Evolutionary conservation across 2,888 invertebrate species (phyloP).

Genomic region (Nomada hirtipes): DNA sequence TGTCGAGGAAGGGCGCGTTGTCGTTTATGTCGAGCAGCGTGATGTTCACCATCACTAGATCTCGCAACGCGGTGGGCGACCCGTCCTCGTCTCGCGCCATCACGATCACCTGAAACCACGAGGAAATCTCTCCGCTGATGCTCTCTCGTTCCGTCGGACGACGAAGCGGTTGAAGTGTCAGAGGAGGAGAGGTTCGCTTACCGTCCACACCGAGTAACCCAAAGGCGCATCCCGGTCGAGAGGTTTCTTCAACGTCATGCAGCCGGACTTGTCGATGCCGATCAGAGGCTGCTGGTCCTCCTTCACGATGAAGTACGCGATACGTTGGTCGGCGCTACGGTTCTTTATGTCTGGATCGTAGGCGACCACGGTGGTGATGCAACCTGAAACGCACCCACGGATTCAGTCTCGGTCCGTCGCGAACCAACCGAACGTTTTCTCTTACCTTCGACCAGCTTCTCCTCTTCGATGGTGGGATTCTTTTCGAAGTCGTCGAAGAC

Average conservation of each 20-base stretch:
- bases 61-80: conserved; percentile 87
- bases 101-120: conserved; percentile 82
- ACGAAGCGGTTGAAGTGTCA: too few relatives aligned
- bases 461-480: conserved; percentile 91
- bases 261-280: conserved; percentile 90
- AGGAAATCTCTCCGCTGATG: neutral
- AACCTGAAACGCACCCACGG: conserved; percentile 63
- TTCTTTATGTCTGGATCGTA: conserved; percentile 95
- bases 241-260: conserved; percentile 90
- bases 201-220: conserved; percentile 91
- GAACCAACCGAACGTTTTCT: too few relatives aligned
- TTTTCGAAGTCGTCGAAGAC: conserved; percentile 90
- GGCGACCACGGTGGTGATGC: conserved; percentile 87
- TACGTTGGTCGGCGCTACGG: conserved; percentile 90
- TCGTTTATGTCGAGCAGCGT: conserved; percentile 94
- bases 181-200: conserved; percentile 52
- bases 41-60: conserved; percentile 89
- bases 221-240: conserved; percentile 95
- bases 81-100: conserved; percentile 91
- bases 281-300: conserved; percentile 90
- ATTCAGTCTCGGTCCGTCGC: neutral
- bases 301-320: conserved; percentile 91
- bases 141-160: neutral
- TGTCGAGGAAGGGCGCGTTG: conserved; percentile 94
- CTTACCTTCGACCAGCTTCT: conserved; percentile 87